Base-by-base conservation (phyloP, 2,113 vertebrate genomes). In the Thryonomys swinderianus region DNA sequence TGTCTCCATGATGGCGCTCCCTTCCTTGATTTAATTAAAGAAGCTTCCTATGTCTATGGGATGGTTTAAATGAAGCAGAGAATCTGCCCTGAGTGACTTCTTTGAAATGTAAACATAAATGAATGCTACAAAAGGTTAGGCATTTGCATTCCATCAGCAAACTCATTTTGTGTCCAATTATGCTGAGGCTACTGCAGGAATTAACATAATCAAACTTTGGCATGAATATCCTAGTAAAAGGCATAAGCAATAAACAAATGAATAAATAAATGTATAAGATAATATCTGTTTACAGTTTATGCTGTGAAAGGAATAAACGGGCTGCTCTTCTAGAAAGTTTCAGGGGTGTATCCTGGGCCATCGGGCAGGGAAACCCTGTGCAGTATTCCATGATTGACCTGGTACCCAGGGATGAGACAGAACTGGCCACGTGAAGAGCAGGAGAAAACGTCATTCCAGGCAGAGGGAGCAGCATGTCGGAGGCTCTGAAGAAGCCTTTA, bases 281-380 rank as follows among this genome's bases (percentile, higher is more conserved):
- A 74, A 66, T 42, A 57, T 11, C 21, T 91, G 71, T 78, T 16
- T 85, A 6, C 34, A 51, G 37, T 67, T 51, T 42, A 12, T 80
- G 4, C 67, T 88, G 32, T 55, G 4, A 42, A 94, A 82, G 59
- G 57, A 82, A 79, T 32, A 25, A 87, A 55, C 34, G 88, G 17
- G 2, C 37, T 61, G 3, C 34, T 42, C 1, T 32, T 21, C 17
- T 64, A 81, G 67, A 69, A 57, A 64, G 17, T 13, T 10, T 11
- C 37, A 3, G n/a, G 32, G 7, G 9, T 55, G 1, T 1, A 8
- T 27, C 16, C 17, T 13, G 51, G 8, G 51, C 14, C 2, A 1
- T 8, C 40, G 61, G 25, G 10, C 17, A 4, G 9, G 20, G 42
- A 81, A 20, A 7, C 4, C 67, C 6, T 0, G 27, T 66, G 18